Evolutionary conservation across 1,140 invertebrate species (phyloP), one percentile per base, ranked within the genome.

Genomic region (Drosophila dunni): DNA sequence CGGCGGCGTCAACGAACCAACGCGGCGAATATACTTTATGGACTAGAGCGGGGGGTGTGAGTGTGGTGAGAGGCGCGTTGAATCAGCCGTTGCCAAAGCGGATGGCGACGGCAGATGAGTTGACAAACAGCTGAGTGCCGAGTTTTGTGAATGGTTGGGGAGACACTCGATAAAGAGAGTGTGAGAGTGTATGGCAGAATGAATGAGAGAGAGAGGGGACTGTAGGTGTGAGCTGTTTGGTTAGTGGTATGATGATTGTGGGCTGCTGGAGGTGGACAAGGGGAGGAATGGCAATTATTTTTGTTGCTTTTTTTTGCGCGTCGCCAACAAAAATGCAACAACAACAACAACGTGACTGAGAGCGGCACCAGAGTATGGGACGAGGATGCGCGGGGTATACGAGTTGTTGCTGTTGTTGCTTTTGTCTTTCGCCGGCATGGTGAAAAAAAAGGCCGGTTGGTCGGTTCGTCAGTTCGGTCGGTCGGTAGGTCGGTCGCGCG

Each of bases 61-160:
- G 9, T 11, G 36, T n/a, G 61, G 66, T 53, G 66, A 48, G 58
- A 65, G 46, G 57, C 45, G 24, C 34, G 42, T 56, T 56, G 64
- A 81, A 83, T 75, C 76, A 83, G 80, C 75, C 75, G 80, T 63
- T 42, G 61, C 65, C 51, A 71, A 71, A 73, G 78, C 79, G 81
- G 84, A 79, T 82, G 84, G 80, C 80, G 71, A 66, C 71, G 85
- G 84, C 84, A 89, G 84, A 89, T 89, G 84, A 89, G 84, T 89
- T 89, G 84, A 89, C 84, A 89, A 89, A 89, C 84, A 89, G 84
- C 84, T 89, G 84, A 89, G 84, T 89, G 84, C 84, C 75, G 78
- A 79, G 70, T 88, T 89, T 86, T 88, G 84, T 88, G 84, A 89
- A 89, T 88, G 83, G 85, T 71, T 80, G 51, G 83, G 77, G 81